These are phyloP conservation scores for Nomada ferruginata DNA, from an alignment of 2,888 invertebrate genomes.

Conservation along the genomic window DNA sequence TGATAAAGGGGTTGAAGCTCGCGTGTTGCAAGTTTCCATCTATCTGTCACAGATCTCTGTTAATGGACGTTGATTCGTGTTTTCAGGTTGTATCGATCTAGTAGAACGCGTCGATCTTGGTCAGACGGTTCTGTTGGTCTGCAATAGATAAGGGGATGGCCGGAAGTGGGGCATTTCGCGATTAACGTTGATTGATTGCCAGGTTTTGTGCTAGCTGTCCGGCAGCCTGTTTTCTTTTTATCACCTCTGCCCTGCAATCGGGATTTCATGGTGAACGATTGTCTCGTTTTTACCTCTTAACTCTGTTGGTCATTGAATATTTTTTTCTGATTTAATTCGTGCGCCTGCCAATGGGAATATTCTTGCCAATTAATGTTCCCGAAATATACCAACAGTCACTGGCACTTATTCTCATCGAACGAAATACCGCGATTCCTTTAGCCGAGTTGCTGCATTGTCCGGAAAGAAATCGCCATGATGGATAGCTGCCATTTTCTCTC, in stretches of 20 bases:
- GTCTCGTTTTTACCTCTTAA: no score
- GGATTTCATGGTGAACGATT: neutral
- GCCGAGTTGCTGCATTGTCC: no score
- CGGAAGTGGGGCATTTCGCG: slow-evolving; percentile 26
- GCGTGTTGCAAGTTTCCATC: neutral
- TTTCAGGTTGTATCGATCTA: slow-evolving; percentile 9
- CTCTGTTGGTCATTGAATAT: no score
- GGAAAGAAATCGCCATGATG: neutral
- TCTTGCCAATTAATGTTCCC: neutral
- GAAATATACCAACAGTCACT: no score
- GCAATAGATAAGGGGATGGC: neutral
- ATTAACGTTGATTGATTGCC: slow-evolving; percentile 26
- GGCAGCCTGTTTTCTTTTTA: no score
- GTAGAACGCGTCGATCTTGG: neutral
- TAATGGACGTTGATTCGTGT: slow-evolving; percentile 22
- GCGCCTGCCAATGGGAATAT: neutral
- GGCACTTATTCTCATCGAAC: no score
- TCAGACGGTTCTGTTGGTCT: neutral
- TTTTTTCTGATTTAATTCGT: no score
- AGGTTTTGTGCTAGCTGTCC: neutral
- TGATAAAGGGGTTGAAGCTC: neutral
- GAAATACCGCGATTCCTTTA: no score
- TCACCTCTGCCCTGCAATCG: no score
- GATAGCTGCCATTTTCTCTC: neutral
- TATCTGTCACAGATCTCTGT: slow-evolving; percentile 12